A percentile compares a stretch with the other conserved stretches of the same genome.
Evolutionary conservation across 2,113 vertebrate genomes (phyloP).

Genomic region (Physeter macrocephalus): DNA sequence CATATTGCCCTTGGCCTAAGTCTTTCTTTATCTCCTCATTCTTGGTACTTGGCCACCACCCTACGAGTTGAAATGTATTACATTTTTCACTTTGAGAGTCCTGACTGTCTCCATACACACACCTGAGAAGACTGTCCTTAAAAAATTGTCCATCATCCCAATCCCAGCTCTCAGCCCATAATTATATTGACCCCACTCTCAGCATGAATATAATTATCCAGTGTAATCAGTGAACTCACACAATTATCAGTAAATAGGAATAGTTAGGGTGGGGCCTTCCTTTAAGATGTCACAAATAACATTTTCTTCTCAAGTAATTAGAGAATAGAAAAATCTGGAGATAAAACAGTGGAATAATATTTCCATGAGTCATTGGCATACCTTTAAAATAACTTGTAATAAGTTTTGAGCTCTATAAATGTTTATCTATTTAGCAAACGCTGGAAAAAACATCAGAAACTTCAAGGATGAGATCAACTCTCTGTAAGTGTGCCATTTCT

Average conservation of each 20-base stretch:
- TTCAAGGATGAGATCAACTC: neutral
- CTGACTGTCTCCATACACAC: neutral
- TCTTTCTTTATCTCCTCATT: neutral
- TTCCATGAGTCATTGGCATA: neutral
- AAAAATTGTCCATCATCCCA: neutral
- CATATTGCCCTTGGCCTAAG: neutral
- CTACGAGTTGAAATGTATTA: neutral
- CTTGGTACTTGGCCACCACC: neutral
- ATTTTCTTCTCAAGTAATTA: conserved; percentile 3
- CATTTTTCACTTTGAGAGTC: neutral
- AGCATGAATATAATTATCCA: neutral
- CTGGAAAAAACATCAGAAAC: neutral
- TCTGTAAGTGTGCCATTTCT: neutral
- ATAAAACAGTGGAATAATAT: neutral
- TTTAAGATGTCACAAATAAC: neutral
- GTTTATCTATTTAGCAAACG: conserved; percentile 1
- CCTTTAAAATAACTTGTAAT: neutral
- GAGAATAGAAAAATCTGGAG: neutral
- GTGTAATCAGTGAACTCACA: neutral
- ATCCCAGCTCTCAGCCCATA: neutral
- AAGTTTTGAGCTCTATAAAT: neutral
- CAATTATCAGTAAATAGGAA: neutral
- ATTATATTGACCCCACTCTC: neutral
- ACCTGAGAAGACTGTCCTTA: neutral
- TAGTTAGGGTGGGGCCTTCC: neutral